Evolutionary conservation across 2,888 invertebrate species (phyloP), one percentile per base, ranked within the genome.

Genomic region (Zaprionus bogoriensis): DNA sequence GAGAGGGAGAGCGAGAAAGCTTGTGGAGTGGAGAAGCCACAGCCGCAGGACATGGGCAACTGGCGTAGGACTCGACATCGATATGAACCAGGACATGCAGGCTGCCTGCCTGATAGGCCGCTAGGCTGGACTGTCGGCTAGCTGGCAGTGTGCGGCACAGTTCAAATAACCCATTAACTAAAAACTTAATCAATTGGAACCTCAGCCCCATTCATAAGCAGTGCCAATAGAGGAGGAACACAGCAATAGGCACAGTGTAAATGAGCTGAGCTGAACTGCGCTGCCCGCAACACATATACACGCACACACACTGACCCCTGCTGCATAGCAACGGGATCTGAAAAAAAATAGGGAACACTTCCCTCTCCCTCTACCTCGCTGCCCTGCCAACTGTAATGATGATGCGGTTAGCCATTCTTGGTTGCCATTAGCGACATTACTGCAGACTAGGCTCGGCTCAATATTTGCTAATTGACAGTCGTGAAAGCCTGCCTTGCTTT

Each of bases 121-220:
- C 32, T 12, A 17, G 25, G 22, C 19, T 22, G 20, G 32, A 9
- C 10, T n/a, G 17, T n/a, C 25, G 39, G 6, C 47, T 57, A 36
- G 10, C 23, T 61, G 60, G 61, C 50, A 57, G 28, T 55, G 47
- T 44, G 61, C 38, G 48, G 58, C 57, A 57, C 69, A 78, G 79
- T 77, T 74, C 86, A 88, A 87, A 89, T 88, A 88, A 87, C 88
- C 87, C 84, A 89, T 88, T 88, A 89, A 88, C 86, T 87, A 79
- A 83, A 87, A 82, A 86, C 88, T 87, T 88, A 88, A 89, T 88
- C 87, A 88, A 89, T 88, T 88, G 89, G 88, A 88, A 89, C 86
- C 81, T 55, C 74, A 78, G 45, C 45, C 71, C 39, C 66, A 59
- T 66, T 71, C 75, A 70, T 62, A 70, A 59, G 55, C 70, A 44